Percentiles rank a stretch among this genome's conserved stretches.
Conservation (phyloP, 2,888 invertebrate genomes). For the Helobdella robusta region DNA sequence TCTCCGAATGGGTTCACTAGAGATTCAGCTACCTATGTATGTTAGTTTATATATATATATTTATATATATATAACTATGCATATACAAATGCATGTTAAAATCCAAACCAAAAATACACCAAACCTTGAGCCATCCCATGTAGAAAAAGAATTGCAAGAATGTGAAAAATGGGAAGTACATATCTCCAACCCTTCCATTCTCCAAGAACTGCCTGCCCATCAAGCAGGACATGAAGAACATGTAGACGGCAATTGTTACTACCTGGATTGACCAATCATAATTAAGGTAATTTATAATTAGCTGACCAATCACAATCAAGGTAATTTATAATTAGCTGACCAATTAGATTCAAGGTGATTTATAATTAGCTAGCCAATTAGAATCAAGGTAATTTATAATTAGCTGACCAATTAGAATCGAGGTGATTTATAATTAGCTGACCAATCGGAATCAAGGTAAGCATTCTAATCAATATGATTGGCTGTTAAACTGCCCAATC, state of each 20-base stretch:
- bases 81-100: neutral
- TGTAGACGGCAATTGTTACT: constrained; percentile 77
- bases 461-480: no score
- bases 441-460: no score
- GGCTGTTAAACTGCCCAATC: no score
- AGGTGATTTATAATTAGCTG: no score
- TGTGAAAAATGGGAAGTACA: constrained; percentile 82
- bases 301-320: neutral
- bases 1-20: constrained; percentile 50
- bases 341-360: neutral
- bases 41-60: neutral
- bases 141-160: constrained; percentile 64
- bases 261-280: constrained; percentile 57
- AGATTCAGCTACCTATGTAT: constrained; percentile 46
- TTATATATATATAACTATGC: neutral
- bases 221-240: constrained; percentile 76
- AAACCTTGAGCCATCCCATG: constrained; percentile 61
- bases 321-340: neutral
- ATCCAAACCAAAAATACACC: neutral
- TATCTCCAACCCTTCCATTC: constrained; percentile 57
- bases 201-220: constrained; percentile 69
- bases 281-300: neutral
- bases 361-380: neutral
- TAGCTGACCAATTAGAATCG: neutral
- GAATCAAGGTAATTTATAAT: neutral